Evolutionary conservation across 2,113 vertebrate genomes (phyloP).

Genomic region (Odontophorus gujanensis): DNA sequence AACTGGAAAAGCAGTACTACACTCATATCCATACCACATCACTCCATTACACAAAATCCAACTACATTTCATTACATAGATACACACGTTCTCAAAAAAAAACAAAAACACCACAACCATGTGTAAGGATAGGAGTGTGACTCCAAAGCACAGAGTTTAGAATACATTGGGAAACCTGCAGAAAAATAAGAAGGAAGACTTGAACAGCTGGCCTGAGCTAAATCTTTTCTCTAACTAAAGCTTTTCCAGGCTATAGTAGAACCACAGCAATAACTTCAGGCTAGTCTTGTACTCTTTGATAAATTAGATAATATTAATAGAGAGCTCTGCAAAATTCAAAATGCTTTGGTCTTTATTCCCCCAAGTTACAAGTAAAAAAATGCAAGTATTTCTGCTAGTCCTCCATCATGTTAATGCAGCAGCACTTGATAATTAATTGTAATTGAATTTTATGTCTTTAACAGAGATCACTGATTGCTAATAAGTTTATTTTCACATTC

Average conservation of each 20-base stretch:
- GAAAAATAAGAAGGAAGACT: not conserved
- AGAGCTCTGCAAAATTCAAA: not conserved
- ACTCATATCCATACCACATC: not conserved
- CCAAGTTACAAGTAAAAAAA: too few species aligned
- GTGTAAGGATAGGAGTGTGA: not conserved
- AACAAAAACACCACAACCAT: not conserved
- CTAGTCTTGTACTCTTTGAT: not conserved
- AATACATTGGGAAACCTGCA: not conserved
- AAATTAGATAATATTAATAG: not conserved
- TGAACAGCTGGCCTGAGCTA: not conserved
- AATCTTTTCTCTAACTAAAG: not conserved
- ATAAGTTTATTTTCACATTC: not conserved
- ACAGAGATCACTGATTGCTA: not conserved
- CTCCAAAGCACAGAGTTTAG: not conserved
- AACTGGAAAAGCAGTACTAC: not conserved
- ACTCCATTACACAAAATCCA: not conserved
- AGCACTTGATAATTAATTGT: not conserved
- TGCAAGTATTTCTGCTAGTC: not conserved
- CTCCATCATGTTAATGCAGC: not conserved
- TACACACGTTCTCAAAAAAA: not conserved
- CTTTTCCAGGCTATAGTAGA: not conserved
- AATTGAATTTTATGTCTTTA: slow-evolving; percentile 9
- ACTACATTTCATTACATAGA: not conserved
- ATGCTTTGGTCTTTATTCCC: not conserved
- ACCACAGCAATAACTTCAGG: not conserved